Base-by-base conservation (phyloP, 1,140 invertebrate species). In the Onthophagus taurus region DNA sequence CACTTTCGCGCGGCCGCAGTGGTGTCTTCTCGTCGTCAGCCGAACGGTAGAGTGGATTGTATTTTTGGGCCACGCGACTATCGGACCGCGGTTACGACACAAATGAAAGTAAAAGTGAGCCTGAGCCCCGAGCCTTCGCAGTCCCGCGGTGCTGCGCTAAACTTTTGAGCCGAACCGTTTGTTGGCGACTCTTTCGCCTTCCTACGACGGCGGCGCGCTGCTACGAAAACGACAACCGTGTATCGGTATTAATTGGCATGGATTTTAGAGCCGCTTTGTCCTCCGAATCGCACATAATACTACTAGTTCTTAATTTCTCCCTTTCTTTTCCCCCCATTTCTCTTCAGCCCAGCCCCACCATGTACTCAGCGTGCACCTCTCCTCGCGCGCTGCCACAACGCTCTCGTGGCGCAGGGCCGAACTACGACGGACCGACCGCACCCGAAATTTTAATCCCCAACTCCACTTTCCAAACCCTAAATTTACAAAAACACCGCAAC, bases 41-140 rank as follows among this genome's bases (percentile, higher is more conserved):
- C 50, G 56, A 51, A 45, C 47, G 51, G 45, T 57, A 41, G 55
- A 60, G 54, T 60, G 60, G 36, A 54, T 54, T 50, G 51, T 62
- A 59, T 60, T 59, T 61, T 59, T 58, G 57, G 58, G 59, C 47
- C 55, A 58, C 57, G n/a, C n/a, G 51, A 55, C 52, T 59, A 55
- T 57, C 50, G 49, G 53, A 51, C 52, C 51, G 42, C 45, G 44
- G 51, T 61, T 63, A 56, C 59, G 55, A 54, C 59, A 63, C 59
- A 61, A 61, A 63, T 63, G 61, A 62, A 63, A 63, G 61, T 63
- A 63, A 63, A 63, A 63, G 61, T 63, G 58, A 63, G 52, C 57
- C 54, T 57, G 51, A 43, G 6, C n/a, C n/a, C 44, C 52, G 50
- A 52, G 51, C 55, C 57, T 59, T 58, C 54, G 57, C 47, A 58